Percentiles rank a stretch among this genome's conserved stretches.
Conservation (phyloP, 2,888 invertebrate species). For the Steinernema carpocapsae region DNA sequence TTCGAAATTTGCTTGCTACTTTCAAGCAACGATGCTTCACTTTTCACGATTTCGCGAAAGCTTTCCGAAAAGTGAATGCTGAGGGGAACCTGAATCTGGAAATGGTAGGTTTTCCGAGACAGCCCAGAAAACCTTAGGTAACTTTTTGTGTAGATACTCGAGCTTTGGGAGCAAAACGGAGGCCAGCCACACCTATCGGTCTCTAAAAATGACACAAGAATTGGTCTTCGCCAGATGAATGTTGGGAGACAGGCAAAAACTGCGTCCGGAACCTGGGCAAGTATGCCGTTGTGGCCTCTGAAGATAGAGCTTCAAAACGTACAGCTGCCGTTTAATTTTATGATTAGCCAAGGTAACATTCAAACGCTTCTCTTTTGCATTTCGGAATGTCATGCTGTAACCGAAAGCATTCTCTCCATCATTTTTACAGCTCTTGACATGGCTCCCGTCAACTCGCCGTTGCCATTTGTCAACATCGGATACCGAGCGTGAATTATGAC, state of each 20-base stretch:
- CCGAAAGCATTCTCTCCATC: too few species aligned
- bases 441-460: slow-evolving; percentile 48
- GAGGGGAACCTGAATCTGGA: not conserved
- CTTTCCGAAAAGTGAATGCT: not conserved
- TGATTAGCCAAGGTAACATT: slow-evolving; percentile 49
- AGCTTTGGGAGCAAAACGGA: slow-evolving; percentile 50
- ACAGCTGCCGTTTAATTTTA: slow-evolving; percentile 47
- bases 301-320: slow-evolving; percentile 47
- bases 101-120: not conserved
- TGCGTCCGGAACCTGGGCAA: slow-evolving; percentile 37
- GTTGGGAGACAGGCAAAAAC: slow-evolving; percentile 44
- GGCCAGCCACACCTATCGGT: slow-evolving; percentile 53
- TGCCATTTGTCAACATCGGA: slow-evolving; percentile 46
- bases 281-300: slow-evolving; percentile 50
- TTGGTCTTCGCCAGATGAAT: slow-evolving; percentile 48
- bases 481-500: slow-evolving; percentile 52
- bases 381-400: not conserved
- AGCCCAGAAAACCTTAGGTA: too few species aligned
- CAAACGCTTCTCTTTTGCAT: not conserved
- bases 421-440: slow-evolving; percentile 46
- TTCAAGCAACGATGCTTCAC: not conserved
- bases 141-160: slow-evolving; percentile 49
- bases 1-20: not conserved
- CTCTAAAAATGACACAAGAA: slow-evolving; percentile 44
- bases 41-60: not conserved